Evolutionary conservation across 2,888 invertebrate species (phyloP).

Genomic region (Adelphocoris suturalis): DNA sequence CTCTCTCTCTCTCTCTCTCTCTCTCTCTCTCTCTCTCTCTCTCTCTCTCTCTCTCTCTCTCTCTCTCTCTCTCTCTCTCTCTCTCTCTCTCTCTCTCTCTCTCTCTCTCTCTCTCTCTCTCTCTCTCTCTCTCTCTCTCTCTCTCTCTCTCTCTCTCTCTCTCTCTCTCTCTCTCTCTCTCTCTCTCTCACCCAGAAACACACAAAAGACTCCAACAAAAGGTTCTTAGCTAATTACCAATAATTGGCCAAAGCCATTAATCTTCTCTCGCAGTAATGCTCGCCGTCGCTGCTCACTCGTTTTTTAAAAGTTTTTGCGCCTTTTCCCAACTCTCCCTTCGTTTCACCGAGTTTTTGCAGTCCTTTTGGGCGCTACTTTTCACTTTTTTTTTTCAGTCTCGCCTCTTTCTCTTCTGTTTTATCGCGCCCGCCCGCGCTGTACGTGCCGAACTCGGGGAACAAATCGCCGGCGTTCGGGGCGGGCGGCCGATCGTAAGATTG

Average conservation of each 20-base stretch:
- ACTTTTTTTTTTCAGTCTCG: too few species aligned
- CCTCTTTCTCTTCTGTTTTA: too few species aligned
- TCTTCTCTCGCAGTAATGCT: constrained; percentile 46
- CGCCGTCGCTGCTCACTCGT: not conserved
- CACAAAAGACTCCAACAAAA: constrained; percentile 49
- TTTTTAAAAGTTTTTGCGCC: constrained; percentile 38
- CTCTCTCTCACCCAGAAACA: not conserved
- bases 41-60: not conserved
- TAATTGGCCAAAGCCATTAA: constrained; percentile 65
- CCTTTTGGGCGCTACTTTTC: too few species aligned
- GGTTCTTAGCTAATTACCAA: constrained; percentile 57
- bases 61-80: constrained; percentile 6
- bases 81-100: not conserved
- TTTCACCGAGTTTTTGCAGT: not conserved
- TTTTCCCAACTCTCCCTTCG: not conserved
- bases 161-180: constrained; percentile 11
- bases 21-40: constrained; percentile 11
- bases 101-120: not conserved
- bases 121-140: constrained; percentile 2
- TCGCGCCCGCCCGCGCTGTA: too few species aligned
- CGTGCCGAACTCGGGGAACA: too few species aligned
- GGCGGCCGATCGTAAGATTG: too few species aligned
- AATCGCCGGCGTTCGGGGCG: too few species aligned
- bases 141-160: not conserved
- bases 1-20: not conserved